Conservation (phyloP, 2,888 invertebrate species). For the Caenorhabditis sulstoni region DNA sequence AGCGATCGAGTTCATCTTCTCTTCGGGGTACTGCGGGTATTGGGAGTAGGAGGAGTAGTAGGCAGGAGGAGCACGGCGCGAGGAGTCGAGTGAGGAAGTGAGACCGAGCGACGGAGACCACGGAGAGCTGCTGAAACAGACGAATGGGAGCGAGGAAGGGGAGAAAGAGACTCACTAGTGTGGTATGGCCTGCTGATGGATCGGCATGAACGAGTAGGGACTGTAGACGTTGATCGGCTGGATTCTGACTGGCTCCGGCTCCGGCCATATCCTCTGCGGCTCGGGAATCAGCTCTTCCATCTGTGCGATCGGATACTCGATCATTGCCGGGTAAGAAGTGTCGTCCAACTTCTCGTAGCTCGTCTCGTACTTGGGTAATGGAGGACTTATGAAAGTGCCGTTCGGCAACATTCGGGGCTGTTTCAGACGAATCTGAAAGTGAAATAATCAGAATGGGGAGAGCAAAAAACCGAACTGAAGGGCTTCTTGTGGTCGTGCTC, state of each 20-base stretch:
- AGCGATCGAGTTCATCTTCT: conserved; percentile 25
- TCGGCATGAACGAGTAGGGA: conserved; percentile 34
- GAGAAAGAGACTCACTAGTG: conserved; percentile 23
- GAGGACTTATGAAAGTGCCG: conserved; percentile 54
- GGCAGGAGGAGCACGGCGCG: conserved; percentile 31
- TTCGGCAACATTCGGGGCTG: conserved; percentile 46
- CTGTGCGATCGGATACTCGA: conserved; percentile 34
- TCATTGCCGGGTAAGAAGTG: conserved; percentile 22
- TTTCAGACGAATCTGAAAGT: conserved; percentile 34
- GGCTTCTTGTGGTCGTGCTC: conserved; percentile 26
- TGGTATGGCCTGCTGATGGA: conserved; percentile 19
- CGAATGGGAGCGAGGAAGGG: not conserved
- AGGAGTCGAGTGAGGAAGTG: conserved; percentile 31
- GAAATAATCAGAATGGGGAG: not conserved
- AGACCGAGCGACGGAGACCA: conserved; percentile 29
- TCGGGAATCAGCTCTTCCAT: conserved; percentile 51
- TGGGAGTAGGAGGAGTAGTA: conserved; percentile 27
- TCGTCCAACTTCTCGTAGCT: conserved; percentile 42
- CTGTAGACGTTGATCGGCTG: conserved; percentile 50
- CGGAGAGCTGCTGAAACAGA: conserved; percentile 23
- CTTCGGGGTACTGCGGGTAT: conserved; percentile 34
- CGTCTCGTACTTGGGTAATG: conserved; percentile 46
- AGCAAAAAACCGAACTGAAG: conserved; percentile 4
- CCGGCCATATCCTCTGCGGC: conserved; percentile 57
- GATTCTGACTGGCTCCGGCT: conserved; percentile 51